Percentiles rank a stretch among this genome's conserved stretches.
These are phyloP conservation scores for Nephrotoma flavescens DNA, from an alignment of 2,888 invertebrate species.

Conservation along the genomic window DNA sequence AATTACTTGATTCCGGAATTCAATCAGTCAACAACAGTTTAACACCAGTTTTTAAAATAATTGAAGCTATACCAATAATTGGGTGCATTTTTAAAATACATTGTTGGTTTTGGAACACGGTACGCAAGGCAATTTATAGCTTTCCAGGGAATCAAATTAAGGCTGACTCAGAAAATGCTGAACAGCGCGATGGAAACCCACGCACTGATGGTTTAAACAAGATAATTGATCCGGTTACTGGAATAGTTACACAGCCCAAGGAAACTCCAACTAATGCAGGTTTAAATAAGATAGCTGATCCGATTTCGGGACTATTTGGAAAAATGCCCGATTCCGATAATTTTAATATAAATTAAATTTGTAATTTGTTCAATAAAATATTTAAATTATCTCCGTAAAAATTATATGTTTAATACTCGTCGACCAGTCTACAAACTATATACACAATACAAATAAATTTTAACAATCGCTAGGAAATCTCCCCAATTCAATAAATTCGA, in stretches of 20 bases:
- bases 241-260: background rate
- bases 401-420: background rate
- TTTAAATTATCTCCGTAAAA: too few species aligned
- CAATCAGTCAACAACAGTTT: background rate
- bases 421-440: background rate
- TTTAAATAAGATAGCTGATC: background rate
- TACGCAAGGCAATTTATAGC: background rate
- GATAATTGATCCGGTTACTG: background rate
- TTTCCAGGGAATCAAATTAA: background rate
- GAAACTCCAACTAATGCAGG: too few species aligned
- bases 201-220: background rate
- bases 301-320: background rate
- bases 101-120: background rate
- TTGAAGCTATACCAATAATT: background rate
- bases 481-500: too few species aligned
- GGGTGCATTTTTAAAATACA: background rate
- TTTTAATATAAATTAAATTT: background rate
- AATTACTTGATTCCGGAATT: background rate
- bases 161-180: background rate
- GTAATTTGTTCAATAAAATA: background rate
- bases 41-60: background rate
- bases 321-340: background rate
- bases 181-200: background rate
- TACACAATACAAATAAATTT: background rate
- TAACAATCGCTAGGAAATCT: background rate